Base-by-base conservation (phyloP, 2,797 vertebrate species). In the Sarcophilus harrisii region DNA sequence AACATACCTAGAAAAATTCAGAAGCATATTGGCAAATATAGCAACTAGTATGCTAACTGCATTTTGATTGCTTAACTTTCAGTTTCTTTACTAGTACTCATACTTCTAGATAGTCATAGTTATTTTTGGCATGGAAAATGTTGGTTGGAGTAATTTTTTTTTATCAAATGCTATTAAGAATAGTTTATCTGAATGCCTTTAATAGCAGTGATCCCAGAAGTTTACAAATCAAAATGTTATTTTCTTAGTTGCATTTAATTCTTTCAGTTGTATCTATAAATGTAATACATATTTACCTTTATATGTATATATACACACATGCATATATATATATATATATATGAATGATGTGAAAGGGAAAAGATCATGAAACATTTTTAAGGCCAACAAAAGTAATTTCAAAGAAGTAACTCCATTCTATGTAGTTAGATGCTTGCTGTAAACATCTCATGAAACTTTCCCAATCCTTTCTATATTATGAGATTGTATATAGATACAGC, bases 231-330 rank as follows among this genome's bases (percentile, higher is more conserved):
- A 52, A 1, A 21, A 1, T 57, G 90, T 0, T 0, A 24, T 57
- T 92, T 91, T 93, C 66, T 58, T 11, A 45, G 28, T 32, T 54
- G 12, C n/a, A 12, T 18, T 38, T 30, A 62, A 95, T 58, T 95
- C 92, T 95, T 96, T 90, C 89, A 89, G 38, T 8, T 52, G n/a
- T 13, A 92, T 58, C 9, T 87, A 87, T 87, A n/a, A 81, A 24
- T 24, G 24, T 81, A 38, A 38, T 52, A 52, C 1, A n/a, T 2
- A 66, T 81, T 81, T 81, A 81, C 66, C 38, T 38, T 12, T 73
- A 73, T 73, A 13, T 73, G 66, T 38, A 73, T 16, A 38, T 1
- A 73, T 13, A 16, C 57, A 57, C 14, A 57, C 14, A 57, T 3
- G 14, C 2, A 57, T 3, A 57, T 13, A 16, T 38, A 81, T 21